A percentile compares a stretch with the other conserved stretches of the same genome.
Evolutionary conservation across 2,113 vertebrate genomes (phyloP).

Genomic region (Lota lota): DNA sequence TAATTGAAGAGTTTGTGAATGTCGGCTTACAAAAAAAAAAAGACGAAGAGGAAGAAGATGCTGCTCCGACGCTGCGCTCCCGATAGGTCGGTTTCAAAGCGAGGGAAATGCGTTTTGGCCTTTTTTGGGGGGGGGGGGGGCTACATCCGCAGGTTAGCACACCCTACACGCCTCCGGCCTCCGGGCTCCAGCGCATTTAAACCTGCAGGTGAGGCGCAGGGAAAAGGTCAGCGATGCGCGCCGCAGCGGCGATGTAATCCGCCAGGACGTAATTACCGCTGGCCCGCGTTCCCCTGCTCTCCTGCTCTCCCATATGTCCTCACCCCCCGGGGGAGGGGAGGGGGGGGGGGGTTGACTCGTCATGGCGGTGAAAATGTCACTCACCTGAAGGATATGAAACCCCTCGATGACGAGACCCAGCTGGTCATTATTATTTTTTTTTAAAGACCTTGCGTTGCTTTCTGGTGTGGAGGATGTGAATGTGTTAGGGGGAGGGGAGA

Average conservation of each 20-base stretch:
- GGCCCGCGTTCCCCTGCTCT: conserved; percentile 16
- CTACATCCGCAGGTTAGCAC: neutral
- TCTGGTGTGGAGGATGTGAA: conserved; percentile 7
- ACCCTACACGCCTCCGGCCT: neutral
- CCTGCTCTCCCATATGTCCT: conserved; percentile 26
- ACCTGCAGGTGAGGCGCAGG: conserved; percentile 45
- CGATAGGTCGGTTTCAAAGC: too few species aligned
- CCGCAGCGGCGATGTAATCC: conserved; percentile 33
- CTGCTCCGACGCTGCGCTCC: too few species aligned
- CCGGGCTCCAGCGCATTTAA: neutral
- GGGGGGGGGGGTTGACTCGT: conserved; percentile 20
- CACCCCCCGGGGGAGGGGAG: conserved; percentile 29
- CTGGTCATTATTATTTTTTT: conserved; percentile 30
- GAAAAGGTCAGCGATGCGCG: conserved; percentile 43
- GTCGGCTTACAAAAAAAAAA: neutral
- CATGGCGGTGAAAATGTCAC: conserved; percentile 32
- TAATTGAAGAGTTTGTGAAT: conserved; percentile 2
- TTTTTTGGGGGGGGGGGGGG: too few species aligned
- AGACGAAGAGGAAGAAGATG: neutral
- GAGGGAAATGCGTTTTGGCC: too few species aligned
- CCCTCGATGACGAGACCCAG: too few species aligned
- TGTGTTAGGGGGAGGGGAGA: neutral
- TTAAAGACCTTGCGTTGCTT: conserved; percentile 36
- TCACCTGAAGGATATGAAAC: conserved; percentile 21
- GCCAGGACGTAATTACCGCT: conserved; percentile 32